Evolutionary conservation across 2,888 invertebrate genomes (phyloP), one percentile per base, ranked within the genome.

Genomic region (Rosalia funebris): DNA sequence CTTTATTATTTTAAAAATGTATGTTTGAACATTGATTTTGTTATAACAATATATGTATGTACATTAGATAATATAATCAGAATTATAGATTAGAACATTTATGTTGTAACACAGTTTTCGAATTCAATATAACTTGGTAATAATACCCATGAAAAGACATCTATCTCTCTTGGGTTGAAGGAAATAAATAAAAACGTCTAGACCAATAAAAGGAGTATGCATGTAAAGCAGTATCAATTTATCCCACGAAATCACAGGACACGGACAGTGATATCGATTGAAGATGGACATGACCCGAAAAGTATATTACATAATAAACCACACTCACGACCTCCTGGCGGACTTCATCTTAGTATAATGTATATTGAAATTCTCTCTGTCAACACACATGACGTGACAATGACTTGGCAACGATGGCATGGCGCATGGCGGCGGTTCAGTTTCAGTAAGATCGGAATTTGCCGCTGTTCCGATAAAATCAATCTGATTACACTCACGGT

Each of bases 231-330:
- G 10, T 34, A 34, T 34, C 34, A 34, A 34, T 34, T 34, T 34
- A 34, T 34, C 34, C 10, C 34, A 2, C 34, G 34, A n/a, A 11
- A 34, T 34, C 7, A n/a, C 34, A n/a, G 25, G 34, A n/a, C 34
- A 3, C 11, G 34, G 11, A 11, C 34, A 46, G 50, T 50, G 56
- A 60, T 60, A 60, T 56, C 45, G 56, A 52, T 60, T 48, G 19
- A n/a, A 31, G 45, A 39, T 41, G 50, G 48, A 45, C 56, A 60
- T 48, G 41, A 44, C 50, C 46, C 45, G 58, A 58, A 52, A 39
- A 12, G 39, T 39, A 41, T 52, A 60, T 60, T 60, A 60, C 52
- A 56, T 56, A 56, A 50, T 60, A 50, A 52, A 50, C 50, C 44
- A 54, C 42, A 45, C 45, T 7, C 34, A 7, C 7, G 34, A 11